Conservation (phyloP, 2,113 vertebrate genomes). For the Ursus arctos region DNA sequence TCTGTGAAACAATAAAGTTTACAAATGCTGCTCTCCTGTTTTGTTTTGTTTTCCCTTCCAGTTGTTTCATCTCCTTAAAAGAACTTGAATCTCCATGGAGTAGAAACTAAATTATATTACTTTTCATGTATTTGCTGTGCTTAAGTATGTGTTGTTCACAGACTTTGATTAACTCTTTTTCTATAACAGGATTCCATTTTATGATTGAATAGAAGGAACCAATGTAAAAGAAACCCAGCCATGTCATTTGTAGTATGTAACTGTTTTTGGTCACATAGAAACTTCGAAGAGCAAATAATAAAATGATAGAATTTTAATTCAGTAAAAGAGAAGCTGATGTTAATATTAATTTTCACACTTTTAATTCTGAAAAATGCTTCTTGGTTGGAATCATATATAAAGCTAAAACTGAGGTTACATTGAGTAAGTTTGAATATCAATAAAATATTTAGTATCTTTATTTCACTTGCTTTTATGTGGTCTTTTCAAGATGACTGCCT, state of each 20-base stretch:
- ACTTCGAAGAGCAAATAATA: neutral
- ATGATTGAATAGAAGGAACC: neutral
- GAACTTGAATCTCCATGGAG: neutral
- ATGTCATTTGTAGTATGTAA: neutral
- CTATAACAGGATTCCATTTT: neutral
- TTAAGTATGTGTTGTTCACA: neutral
- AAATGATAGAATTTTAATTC: neutral
- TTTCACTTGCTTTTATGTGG: neutral
- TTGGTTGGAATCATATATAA: neutral
- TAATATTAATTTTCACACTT: neutral
- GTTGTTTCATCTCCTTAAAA: neutral
- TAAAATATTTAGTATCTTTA: neutral
- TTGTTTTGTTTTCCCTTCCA: neutral
- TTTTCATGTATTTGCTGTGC: neutral
- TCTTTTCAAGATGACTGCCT: slow-evolving; percentile 27
- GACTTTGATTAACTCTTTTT: neutral
- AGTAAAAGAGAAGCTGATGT: neutral
- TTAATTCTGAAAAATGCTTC: neutral
- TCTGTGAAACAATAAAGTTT: neutral
- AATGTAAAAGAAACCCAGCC: neutral
- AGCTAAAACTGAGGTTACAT: neutral
- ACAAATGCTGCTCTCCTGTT: neutral
- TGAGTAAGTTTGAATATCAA: neutral
- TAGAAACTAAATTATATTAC: neutral
- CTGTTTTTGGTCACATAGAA: neutral